phyloP scores from a whole-genome alignment of 1,140 invertebrate genomes.

The Leptinotarsa lineolata region DNA sequence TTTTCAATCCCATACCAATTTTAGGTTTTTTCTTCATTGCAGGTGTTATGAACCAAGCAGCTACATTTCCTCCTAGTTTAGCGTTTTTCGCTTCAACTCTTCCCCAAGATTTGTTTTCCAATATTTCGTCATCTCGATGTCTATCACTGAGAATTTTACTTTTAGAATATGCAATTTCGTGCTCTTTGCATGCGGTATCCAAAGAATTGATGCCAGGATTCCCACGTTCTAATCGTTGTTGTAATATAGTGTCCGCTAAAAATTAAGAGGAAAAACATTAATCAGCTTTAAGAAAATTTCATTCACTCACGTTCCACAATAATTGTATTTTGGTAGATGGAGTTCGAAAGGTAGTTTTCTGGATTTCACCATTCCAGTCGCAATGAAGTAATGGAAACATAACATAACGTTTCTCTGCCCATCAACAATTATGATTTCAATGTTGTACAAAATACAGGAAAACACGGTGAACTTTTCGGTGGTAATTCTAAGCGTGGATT shows the following conservation, averaged over 20 bases:
- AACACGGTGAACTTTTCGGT: conserved; percentile 24
- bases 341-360: not conserved
- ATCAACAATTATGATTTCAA: conserved; percentile 19
- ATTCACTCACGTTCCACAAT: conserved; percentile 7
- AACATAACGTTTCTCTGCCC: not conserved
- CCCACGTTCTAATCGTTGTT: conserved; percentile 53
- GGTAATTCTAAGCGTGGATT: conserved; percentile 48
- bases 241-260: conserved; percentile 52
- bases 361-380: not conserved
- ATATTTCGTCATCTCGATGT: conserved; percentile 54
- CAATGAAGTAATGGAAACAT: conserved; percentile 10
- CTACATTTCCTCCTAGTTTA: conserved; percentile 48
- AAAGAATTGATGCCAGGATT: conserved; percentile 57
- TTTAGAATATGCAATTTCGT: conserved; percentile 57
- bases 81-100: conserved; percentile 53
- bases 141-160: conserved; percentile 49
- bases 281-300: conserved; percentile 26
- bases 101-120: conserved; percentile 53
- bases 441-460: not conserved
- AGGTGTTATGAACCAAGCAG: conserved; percentile 36
- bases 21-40: conserved; percentile 40
- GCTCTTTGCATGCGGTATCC: conserved; percentile 57
- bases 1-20: conserved; percentile 39
- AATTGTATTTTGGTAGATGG: conserved; percentile 7
- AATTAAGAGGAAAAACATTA: conserved; percentile 44